phyloP scores from a whole-genome alignment of 1,140 invertebrate genomes.

The Armadillidium nasatum region DNA sequence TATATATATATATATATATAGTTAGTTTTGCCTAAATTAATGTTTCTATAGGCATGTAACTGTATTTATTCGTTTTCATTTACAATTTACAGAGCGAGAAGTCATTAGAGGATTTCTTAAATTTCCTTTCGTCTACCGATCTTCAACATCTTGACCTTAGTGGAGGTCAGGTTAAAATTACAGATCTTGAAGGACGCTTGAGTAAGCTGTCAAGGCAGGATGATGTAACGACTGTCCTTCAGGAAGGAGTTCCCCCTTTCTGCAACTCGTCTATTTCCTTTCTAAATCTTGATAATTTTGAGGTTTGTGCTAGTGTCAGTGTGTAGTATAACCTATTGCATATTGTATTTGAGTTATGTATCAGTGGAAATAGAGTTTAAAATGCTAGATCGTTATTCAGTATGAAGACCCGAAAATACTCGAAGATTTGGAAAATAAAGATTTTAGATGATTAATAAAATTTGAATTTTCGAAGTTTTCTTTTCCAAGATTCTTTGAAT shows the following conservation, averaged over 20 bases:
- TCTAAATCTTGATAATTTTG: conserved; percentile 54
- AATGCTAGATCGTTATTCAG: no score
- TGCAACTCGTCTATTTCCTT: conserved; percentile 49
- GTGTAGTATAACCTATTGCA: no score
- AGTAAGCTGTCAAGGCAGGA: conserved; percentile 41
- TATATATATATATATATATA: no score
- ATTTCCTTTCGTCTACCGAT: conserved; percentile 38
- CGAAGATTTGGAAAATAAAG: no score
- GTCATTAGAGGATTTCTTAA: conserved; percentile 36
- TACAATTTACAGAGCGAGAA: conserved; percentile 35
- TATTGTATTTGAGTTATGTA: not conserved
- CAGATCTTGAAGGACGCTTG: conserved; percentile 37
- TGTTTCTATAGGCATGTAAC: no score
- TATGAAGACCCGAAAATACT: no score
- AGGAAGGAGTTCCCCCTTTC: conserved; percentile 39
- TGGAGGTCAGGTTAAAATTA: conserved; percentile 34
- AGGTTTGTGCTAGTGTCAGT: conserved; percentile 47
- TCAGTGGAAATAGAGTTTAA: no score
- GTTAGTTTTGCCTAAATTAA: no score
- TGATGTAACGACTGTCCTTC: conserved; percentile 41
- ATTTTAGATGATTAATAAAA: no score
- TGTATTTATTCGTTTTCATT: not conserved
- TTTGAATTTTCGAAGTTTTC: no score
- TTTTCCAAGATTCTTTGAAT: no score
- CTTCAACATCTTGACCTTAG: conserved; percentile 42